Evolutionary conservation across 2,113 vertebrate genomes (phyloP).

Genomic region (Plecotus auritus): DNA sequence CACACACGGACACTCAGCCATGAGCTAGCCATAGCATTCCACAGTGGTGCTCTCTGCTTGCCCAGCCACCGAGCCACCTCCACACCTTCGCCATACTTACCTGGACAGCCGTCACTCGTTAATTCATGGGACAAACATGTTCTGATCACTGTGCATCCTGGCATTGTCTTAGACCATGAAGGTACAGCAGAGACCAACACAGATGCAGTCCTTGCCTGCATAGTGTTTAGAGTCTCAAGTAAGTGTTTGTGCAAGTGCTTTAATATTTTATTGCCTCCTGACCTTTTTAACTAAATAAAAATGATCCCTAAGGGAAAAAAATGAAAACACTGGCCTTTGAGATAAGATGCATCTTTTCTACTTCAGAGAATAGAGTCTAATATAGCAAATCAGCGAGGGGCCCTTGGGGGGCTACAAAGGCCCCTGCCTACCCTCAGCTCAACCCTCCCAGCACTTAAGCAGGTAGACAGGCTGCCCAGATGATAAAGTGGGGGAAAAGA

Average conservation of each 20-base stretch:
- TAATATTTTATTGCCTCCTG: neutral
- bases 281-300: neutral
- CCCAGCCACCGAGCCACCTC: neutral
- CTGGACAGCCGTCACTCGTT: neutral
- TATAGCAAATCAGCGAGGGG: neutral
- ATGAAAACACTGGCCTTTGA: neutral
- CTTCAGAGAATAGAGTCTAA: neutral
- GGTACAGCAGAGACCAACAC: neutral
- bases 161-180: neutral
- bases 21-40: neutral
- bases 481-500: neutral
- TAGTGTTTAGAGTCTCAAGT: neutral
- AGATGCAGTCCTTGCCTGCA: neutral
- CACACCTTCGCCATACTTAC: neutral
- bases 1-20: neutral
- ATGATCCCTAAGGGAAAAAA: neutral
- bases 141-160: neutral
- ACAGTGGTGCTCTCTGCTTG: neutral
- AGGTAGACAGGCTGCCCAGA: neutral
- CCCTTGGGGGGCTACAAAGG: neutral
- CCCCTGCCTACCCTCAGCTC: neutral
- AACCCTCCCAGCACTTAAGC: neutral
- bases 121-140: neutral
- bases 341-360: neutral
- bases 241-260: neutral